phyloP scores from a whole-genome alignment of 2,797 vertebrate species.

The Cryptoblepharus egeriae region DNA sequence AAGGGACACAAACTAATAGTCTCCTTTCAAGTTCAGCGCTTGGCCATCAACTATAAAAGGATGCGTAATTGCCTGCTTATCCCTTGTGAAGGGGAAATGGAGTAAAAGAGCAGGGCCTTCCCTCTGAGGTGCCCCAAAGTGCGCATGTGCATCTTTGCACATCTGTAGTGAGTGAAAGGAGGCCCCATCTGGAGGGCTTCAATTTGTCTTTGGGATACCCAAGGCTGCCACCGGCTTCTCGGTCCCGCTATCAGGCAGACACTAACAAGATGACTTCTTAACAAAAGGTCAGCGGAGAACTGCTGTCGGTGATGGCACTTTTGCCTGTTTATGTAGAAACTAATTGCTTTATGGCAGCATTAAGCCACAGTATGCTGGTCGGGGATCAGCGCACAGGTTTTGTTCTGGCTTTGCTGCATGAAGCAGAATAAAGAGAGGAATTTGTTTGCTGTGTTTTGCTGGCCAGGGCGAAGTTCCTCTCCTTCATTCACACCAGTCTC shows the following conservation, averaged over 20 bases:
- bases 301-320: slow-evolving; percentile 58
- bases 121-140: slow-evolving; percentile 67
- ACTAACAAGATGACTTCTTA: slow-evolving; percentile 83
- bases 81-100: slow-evolving; percentile 88
- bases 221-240: slow-evolving; percentile 56
- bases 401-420: slow-evolving; percentile 10
- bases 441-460: slow-evolving; percentile 1
- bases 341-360: slow-evolving; percentile 66
- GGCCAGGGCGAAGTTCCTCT: slow-evolving; percentile 8
- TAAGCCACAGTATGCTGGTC: slow-evolving; percentile 41
- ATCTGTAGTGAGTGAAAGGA: slow-evolving; percentile 57
- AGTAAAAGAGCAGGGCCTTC: slow-evolving; percentile 82
- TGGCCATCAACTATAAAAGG: slow-evolving; percentile 91
- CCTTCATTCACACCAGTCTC: neutral
- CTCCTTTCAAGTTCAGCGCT: slow-evolving; percentile 92
- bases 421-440: neutral
- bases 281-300: slow-evolving; percentile 75
- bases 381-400: slow-evolving; percentile 11
- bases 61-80: slow-evolving; percentile 98
- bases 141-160: slow-evolving; percentile 8
- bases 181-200: slow-evolving; percentile 57
- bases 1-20: slow-evolving; percentile 93
- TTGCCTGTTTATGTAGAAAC: slow-evolving; percentile 65
- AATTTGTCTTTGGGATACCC: slow-evolving; percentile 70
- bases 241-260: slow-evolving; percentile 74